Evolutionary conservation across 2,888 invertebrate species (phyloP), one percentile per base, ranked within the genome.

Genomic region (Ennomos erosarius): DNA sequence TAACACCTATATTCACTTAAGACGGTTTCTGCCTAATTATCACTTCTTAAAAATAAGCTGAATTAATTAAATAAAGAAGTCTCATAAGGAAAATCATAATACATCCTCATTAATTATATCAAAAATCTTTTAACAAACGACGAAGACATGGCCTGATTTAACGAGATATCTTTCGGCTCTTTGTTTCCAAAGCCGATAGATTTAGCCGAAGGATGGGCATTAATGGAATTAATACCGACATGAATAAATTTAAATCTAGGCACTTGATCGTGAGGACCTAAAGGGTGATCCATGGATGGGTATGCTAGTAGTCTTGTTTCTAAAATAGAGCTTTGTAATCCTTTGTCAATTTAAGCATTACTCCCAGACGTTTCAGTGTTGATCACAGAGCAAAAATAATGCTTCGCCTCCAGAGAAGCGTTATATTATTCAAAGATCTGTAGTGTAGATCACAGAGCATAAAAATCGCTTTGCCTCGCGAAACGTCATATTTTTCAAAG

Each of bases 131-230:
- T 51, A 48, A 38, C 26, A 58, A 45, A 46, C 35, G 39, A 40
- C 37, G 39, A 4, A 55, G 58, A 42, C 59, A 55, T 36, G 59
- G 51, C 55, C 63, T 56, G 62, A 70, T 69, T 70, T 69, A 55
- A 52, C 58, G 60, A 53, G 63, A 60, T 49, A 68, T 68, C 60
- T 43, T 62, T 59, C 64, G 64, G 65, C 48, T 72, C 71, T 70
- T 69, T 69, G 71, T 75, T 71, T 59, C 35, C 48, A 67, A 76
- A 74, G 68, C 74, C 64, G 64, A 66, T 67, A 69, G 79, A 71
- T 74, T 71, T 70, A 73, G 59, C 63, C 64, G 68, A 59, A 64
- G 63, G 61, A 57, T 61, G 50, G 59, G 62, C 61, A 63, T 70
- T 74, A 65, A 63, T 33, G 59, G 70, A 68, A 72, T 76, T 73